A percentile compares a stretch with the other conserved stretches of the same genome.
Conservation (phyloP, 2,888 invertebrate genomes). For the Drosophila macrospina region DNA sequence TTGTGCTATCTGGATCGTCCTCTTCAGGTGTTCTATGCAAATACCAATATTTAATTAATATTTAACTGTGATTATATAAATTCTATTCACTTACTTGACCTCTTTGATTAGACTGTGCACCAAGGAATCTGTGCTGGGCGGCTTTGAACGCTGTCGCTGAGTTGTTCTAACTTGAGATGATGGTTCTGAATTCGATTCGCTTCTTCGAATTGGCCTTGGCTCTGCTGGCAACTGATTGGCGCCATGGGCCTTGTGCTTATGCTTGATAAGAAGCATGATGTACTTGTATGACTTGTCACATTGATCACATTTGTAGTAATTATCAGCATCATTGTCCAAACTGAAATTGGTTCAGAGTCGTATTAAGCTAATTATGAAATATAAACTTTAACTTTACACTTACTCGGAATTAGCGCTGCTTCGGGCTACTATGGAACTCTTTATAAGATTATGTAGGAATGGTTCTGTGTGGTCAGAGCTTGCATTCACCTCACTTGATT, state of each 20-base stretch:
- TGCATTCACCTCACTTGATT: background rate
- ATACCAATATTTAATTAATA: background rate
- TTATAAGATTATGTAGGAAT: background rate
- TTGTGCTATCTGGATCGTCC: slow-evolving; percentile 46
- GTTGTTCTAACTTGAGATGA: background rate
- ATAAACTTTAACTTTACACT: background rate
- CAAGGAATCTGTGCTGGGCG: slow-evolving; percentile 48
- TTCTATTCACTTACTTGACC: slow-evolving; percentile 41
- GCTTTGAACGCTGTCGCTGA: slow-evolving; percentile 17
- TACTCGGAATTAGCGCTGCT: slow-evolving; percentile 32
- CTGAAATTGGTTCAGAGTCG: slow-evolving; percentile 6
- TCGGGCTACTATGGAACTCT: slow-evolving; percentile 8
- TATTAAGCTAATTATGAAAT: background rate
- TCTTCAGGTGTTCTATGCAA: slow-evolving; percentile 54
- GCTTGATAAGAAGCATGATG: slow-evolving; percentile 60
- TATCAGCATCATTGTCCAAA: slow-evolving; percentile 39
- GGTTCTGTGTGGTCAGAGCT: background rate
- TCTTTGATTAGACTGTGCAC: slow-evolving; percentile 66
- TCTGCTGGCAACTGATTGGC: slow-evolving; percentile 41
- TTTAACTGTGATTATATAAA: background rate
- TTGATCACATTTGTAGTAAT: slow-evolving; percentile 65
- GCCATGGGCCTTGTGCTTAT: slow-evolving; percentile 55
- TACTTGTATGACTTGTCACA: slow-evolving; percentile 68
- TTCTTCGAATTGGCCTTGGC: slow-evolving; percentile 16
- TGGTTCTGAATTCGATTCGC: slow-evolving; percentile 2